Evolutionary conservation across 2,113 vertebrate genomes (phyloP), one percentile per base, ranked within the genome.

Genomic region (Lophius piscatorius): DNA sequence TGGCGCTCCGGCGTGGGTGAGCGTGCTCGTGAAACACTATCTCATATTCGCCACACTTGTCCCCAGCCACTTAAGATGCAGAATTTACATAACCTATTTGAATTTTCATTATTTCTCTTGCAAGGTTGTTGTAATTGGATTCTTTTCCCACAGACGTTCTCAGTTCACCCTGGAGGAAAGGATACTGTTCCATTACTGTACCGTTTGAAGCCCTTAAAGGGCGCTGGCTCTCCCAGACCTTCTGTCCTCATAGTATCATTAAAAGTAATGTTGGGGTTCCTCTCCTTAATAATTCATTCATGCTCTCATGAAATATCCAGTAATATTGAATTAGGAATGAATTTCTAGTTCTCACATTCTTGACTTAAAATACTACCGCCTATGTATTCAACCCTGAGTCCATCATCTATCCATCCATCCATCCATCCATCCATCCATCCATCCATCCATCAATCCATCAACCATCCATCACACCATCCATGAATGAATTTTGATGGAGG

Each of bases 71-170:
- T 86, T 79, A 78, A 55, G 68, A 71, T 45, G 55, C 65, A 60
- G 26, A 74, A 83, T 88, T 86, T 78, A 82, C 79, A 88, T 82
- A 82, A 81, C 40, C 51, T 72, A 86, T 88, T 80, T 78, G 67
- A 77, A 79, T 79, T 82, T 80, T 83, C 77, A 86, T 86, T 81
- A 86, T 71, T 79, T 84, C 56, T 64, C 48, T 75, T 50, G 26
- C 58, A 83, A 70, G 66, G 42, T 54, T 61, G 72, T 71, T 54
- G 44, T 81, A 83, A 86, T 85, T 81, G 67, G 75, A 84, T 81
- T 83, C 74, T 39, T 56, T 35, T 56, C 11, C 31, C 6, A 23
- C 17, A 48, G 56, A 73, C 57, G 47, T 50, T 70, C 42, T 55
- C 21, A 38, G n/a, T 42, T 44, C 48, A 54, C 68, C 35, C 35